Evolutionary conservation across 2,888 invertebrate species (phyloP).

Genomic region (Girardia tigrina): DNA sequence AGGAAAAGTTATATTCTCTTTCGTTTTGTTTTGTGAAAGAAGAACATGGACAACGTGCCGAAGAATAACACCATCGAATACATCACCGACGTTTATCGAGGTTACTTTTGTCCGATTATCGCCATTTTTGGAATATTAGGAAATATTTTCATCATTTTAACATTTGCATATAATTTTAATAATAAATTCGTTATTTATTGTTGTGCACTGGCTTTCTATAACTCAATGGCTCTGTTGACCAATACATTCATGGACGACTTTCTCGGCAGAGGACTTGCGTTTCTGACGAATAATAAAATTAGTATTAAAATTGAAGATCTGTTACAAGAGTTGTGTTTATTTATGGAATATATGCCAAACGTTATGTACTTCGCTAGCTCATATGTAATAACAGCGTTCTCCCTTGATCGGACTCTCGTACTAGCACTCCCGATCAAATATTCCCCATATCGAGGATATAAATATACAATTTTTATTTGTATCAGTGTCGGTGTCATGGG

Average conservation of each 20-base stretch:
- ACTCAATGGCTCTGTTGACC: constrained; percentile 34
- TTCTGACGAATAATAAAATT: constrained; percentile 28
- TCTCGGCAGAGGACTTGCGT: constrained; percentile 35
- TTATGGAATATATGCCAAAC: constrained; percentile 37
- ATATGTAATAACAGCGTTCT: constrained; percentile 35
- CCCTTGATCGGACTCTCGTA: constrained; percentile 33
- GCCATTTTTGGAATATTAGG: constrained; percentile 32
- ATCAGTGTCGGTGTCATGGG: background rate
- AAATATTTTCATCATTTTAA: constrained; percentile 32
- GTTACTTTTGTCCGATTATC: constrained; percentile 31
- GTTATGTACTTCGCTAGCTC: constrained; percentile 36
- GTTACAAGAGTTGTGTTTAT: constrained; percentile 32
- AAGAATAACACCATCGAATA: background rate
- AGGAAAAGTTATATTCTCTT: no score
- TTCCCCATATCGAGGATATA: constrained; percentile 31
- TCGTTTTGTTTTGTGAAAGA: background rate
- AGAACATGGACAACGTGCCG: background rate
- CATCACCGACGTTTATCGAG: constrained; percentile 26
- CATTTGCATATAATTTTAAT: constrained; percentile 27
- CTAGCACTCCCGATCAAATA: constrained; percentile 31
- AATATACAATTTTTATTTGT: constrained; percentile 25
- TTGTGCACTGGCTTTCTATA: constrained; percentile 33
- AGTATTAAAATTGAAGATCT: constrained; percentile 31
- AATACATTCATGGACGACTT: constrained; percentile 37
- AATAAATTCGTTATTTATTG: constrained; percentile 36